Base-by-base conservation (phyloP, 2,888 invertebrate species). In the Digitonthophagus gazella region DNA sequence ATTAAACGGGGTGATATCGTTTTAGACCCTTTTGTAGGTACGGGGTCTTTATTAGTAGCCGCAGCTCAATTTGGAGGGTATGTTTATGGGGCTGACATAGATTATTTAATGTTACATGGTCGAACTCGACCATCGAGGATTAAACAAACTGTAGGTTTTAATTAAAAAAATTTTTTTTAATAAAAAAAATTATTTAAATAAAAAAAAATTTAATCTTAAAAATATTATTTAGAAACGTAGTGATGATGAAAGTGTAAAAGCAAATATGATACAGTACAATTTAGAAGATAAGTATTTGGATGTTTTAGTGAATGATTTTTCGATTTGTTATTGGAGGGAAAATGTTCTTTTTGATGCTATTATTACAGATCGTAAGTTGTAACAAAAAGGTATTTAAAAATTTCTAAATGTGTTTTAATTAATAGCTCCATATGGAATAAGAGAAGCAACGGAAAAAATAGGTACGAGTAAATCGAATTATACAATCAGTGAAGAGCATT, bases 351-450 rank as follows among this genome's bases (percentile, higher is more conserved):
- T 98, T 78, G 97, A 99, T 84, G 92, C 95, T 28, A 96, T 99
- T 71, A 89, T 99, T 69, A 97, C 98, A 22, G 99, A 99, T 83
- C 99, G 95, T 96, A 84, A 88, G 92, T 87, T 64, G n/a, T n/a
- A n/a, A n/a, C 11, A 5, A 44, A 4, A 22, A 2, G 28, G 6
- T 44, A 44, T 8, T 44, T 44, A 44, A 8, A 8, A 22, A 28
- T 8, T 54, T 8, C 11, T 6, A 44, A 11, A 44, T 44, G 28
- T 6, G 3, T 44, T 44, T 44, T 44, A 1, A 8, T 44, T 44
- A 44, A 1, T 79, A 97, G 98, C 98, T 16, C 99, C 99, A 0
- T 99, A 99, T 84, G 99, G 99, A 22, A 95, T 99, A 19, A 85
- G 99, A 71, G 99, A 99, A 84, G 89, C 97, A 0, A 93, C 95